Percentiles rank a stretch among this genome's conserved stretches.
These are phyloP conservation scores for Paradisaea rubra DNA, from an alignment of 2,113 vertebrate genomes.

Conservation along the genomic window DNA sequence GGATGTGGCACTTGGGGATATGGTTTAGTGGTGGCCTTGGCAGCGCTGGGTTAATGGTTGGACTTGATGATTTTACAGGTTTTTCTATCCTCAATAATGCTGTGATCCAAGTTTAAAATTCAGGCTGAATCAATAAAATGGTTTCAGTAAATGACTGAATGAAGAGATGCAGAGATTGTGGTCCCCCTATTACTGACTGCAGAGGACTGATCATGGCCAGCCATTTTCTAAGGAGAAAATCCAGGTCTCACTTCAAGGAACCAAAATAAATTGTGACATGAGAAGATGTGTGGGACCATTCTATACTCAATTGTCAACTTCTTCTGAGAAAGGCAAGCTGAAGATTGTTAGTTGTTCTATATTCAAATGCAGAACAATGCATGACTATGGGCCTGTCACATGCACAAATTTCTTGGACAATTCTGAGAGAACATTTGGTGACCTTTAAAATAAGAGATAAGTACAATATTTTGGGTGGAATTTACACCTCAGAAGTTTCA, in stretches of 20 bases:
- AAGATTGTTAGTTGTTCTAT: background rate
- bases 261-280: background rate
- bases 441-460: background rate
- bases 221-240: background rate
- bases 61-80: background rate
- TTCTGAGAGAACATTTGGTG: background rate
- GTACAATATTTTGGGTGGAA: background rate
- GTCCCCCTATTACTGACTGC: background rate
- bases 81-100: background rate
- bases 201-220: background rate
- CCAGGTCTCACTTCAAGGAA: background rate
- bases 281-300: background rate
- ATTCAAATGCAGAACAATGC: background rate
- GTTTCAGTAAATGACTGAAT: background rate
- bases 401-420: background rate
- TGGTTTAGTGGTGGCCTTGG: background rate
- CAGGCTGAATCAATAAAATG: background rate
- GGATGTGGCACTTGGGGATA: background rate
- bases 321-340: background rate
- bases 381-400: rapidly evolving
- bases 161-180: background rate
- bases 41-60: background rate
- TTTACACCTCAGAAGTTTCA: background rate
- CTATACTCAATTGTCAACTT: background rate
- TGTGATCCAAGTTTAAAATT: background rate